These are phyloP conservation scores for Nematopogon swammerdamellus DNA, from an alignment of 2,888 invertebrate species.

Conservation along the genomic window DNA sequence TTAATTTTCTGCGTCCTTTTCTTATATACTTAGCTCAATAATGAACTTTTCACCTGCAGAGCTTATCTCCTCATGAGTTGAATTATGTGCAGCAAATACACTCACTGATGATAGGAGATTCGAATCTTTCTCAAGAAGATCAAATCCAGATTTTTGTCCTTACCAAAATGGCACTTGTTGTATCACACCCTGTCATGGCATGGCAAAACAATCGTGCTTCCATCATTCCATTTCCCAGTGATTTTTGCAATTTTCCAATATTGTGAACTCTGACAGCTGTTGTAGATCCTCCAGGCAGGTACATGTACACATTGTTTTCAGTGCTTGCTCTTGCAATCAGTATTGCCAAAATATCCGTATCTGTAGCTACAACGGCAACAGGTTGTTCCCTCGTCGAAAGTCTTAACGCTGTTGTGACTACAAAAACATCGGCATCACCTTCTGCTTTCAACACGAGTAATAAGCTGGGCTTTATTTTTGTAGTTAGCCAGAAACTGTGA, in stretches of 20 bases:
- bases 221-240: neutral
- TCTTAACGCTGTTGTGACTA: constrained; percentile 2
- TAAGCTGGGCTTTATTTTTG: neutral
- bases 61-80: neutral
- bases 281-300: neutral
- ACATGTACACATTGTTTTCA: constrained; percentile 1
- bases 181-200: neutral
- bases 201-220: neutral
- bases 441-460: constrained; percentile 1
- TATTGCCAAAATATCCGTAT: constrained; percentile 1
- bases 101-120: neutral
- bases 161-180: constrained; percentile 1
- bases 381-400: constrained; percentile 2
- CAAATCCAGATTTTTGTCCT: neutral
- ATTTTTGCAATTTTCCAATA: neutral
- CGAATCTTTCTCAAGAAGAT: constrained; percentile 1
- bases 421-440: neutral
- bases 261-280: neutral
- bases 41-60: neutral
- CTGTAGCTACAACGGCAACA: constrained; percentile 3
- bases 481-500: constrained; percentile 2
- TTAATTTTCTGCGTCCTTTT: neutral
- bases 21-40: neutral
- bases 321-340: neutral
- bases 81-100: neutral